phyloP scores from a whole-genome alignment of 2,797 vertebrate species.

The Pseudopleuronectes americanus region DNA sequence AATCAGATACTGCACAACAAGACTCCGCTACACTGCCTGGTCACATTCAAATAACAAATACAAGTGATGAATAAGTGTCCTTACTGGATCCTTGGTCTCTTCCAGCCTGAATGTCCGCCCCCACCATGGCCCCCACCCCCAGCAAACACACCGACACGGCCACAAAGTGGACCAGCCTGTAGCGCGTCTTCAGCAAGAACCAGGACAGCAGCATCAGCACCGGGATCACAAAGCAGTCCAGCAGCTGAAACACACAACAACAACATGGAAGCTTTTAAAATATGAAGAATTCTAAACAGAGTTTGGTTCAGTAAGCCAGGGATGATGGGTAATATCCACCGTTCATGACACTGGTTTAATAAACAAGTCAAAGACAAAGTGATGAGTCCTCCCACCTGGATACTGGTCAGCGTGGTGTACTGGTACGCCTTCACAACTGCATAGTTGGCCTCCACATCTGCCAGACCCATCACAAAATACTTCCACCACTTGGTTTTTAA shows the following conservation, averaged over 20 bases:
- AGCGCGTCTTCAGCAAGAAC: constrained; percentile 92
- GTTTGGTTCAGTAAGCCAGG: too few species aligned
- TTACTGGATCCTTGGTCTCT: constrained; percentile 88
- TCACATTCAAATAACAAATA: too few species aligned
- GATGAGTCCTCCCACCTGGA: constrained; percentile 84
- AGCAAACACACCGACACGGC: constrained; percentile 90
- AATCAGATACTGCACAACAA: too few species aligned
- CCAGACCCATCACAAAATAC: constrained; percentile 90
- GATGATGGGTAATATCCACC: too few species aligned
- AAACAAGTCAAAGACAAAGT: too few species aligned
- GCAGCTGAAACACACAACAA: constrained; percentile 82
- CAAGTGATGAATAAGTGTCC: constrained; percentile 29
- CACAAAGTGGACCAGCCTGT: constrained; percentile 89
- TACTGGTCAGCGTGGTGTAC: constrained; percentile 94
- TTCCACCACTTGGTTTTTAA: constrained; percentile 95
- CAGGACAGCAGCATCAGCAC: constrained; percentile 96
- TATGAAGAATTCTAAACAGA: too few species aligned
- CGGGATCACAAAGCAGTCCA: constrained; percentile 97
- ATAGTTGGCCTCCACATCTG: constrained; percentile 96
- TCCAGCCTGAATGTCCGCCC: constrained; percentile 90
- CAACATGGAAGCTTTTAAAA: too few species aligned
- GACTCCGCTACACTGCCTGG: too few species aligned
- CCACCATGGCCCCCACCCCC: constrained; percentile 97
- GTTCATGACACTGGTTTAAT: too few species aligned
- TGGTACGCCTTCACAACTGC: constrained; percentile 94